Evolutionary conservation across 2,113 vertebrate genomes (phyloP).

Genomic region (Siniperca knerii): DNA sequence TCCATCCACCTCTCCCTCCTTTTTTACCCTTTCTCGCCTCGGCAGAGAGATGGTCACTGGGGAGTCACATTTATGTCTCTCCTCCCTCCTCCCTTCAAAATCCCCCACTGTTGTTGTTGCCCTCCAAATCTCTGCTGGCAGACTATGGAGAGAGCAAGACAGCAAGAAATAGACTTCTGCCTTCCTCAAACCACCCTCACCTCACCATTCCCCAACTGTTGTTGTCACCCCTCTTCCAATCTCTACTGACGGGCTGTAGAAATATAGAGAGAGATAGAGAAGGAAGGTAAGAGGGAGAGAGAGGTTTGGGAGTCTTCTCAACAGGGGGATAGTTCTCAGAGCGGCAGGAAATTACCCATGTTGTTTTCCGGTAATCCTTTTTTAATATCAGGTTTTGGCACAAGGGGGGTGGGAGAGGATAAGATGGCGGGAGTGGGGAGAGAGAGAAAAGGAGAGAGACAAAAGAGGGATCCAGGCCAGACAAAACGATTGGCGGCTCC

Average conservation of each 20-base stretch:
- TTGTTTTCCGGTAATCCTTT: slow-evolving; percentile 79
- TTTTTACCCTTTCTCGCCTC: slow-evolving; percentile 9
- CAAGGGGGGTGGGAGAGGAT: slow-evolving; percentile 33
- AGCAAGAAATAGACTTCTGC: slow-evolving; percentile 51
- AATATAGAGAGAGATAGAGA: slow-evolving; percentile 9
- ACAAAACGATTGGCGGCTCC: slow-evolving; percentile 68
- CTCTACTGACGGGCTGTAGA: slow-evolving; percentile 33
- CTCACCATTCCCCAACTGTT: slow-evolving; percentile 52
- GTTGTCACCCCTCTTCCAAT: slow-evolving; percentile 56
- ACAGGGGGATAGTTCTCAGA: slow-evolving; percentile 59
- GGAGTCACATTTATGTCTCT: slow-evolving; percentile 56
- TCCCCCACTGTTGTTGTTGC: slow-evolving; percentile 56
- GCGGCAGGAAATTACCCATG: slow-evolving; percentile 75
- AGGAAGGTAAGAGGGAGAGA: slow-evolving; percentile 23
- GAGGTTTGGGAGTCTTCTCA: slow-evolving; percentile 41
- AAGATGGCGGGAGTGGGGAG: slow-evolving; percentile 14
- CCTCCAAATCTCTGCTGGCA: slow-evolving; percentile 64
- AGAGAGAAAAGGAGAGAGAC: slow-evolving; percentile 46
- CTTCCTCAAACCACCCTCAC: slow-evolving; percentile 20
- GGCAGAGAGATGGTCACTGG: slow-evolving; percentile 51
- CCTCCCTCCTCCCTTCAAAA: slow-evolving; percentile 30
- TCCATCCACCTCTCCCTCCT: slow-evolving; percentile 27
- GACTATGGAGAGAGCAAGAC: slow-evolving; percentile 33
- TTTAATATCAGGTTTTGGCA: slow-evolving; percentile 81
- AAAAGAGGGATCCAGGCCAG: slow-evolving; percentile 72